Evolutionary conservation across 2,888 invertebrate genomes (phyloP), one percentile per base, ranked within the genome.

Genomic region (Pelosia muscerda): DNA sequence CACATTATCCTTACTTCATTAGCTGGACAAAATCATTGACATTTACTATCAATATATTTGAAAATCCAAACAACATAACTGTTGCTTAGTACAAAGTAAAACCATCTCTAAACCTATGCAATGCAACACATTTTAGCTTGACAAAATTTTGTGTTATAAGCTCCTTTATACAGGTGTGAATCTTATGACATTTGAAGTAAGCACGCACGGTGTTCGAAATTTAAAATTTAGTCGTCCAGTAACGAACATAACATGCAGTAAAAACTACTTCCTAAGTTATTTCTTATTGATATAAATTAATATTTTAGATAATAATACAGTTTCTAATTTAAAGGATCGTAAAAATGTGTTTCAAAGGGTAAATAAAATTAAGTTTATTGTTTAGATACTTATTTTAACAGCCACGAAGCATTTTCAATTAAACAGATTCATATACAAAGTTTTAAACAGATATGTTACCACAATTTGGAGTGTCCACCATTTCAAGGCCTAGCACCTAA

Each of bases 11-110:
- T 76, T 74, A 73, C 90, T 92, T 93, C 93, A 93, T 94, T 93
- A 93, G 90, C 81, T 79, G 86, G 79, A 92, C 92, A 92, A 90
- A 92, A 90, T 92, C 92, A 93, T 91, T 92, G 93, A 92, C 92
- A 93, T 93, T 92, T 90, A 93, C 89, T 88, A 88, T 86, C 77
- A 72, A 68, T 64, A 56, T 63, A 60, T 22, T 64, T 66, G 70
- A 66, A 57, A 70, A 59, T 62, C 71, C 59, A 81, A 88, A 85
- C 42, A 83, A 69, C 74, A 11, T 71, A 88, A 84, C 66, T 69
- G 13, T 71, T 2, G 54, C 58, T 57, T 8, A 0, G 0, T 15
- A 10, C 28, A 74, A 57, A 19, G 31, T 1, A 75, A 64, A 65
- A 23, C 57, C 25, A 62, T 67, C 62, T 59, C 54, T 80, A 76